Conservation (phyloP, 2,113 vertebrate genomes). For the Regulus satrapa region DNA sequence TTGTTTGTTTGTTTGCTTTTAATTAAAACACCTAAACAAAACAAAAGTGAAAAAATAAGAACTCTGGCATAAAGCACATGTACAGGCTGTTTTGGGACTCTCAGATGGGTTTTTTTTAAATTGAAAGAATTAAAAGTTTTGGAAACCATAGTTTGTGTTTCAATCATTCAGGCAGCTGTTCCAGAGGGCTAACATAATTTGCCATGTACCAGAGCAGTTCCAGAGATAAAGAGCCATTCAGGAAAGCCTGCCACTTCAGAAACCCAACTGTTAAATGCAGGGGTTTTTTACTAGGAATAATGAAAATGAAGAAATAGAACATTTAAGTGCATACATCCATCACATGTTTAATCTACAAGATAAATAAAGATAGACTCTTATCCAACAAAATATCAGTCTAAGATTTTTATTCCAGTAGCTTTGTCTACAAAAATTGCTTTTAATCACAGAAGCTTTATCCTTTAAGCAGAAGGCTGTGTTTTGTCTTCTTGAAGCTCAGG, state of each 20-base stretch:
- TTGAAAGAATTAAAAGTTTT: not conserved
- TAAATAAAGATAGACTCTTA: not conserved
- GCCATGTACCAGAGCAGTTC: not conserved
- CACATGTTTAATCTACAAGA: not conserved
- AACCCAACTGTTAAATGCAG: not conserved
- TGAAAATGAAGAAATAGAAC: not conserved
- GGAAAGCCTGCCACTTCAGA: not conserved
- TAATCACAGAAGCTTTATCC: not conserved
- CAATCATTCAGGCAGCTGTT: not conserved
- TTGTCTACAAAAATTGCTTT: not conserved
- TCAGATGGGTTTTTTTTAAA: not conserved
- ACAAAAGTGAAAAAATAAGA: not conserved
- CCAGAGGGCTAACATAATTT: not conserved
- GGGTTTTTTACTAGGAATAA: not conserved
- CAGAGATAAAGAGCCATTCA: not conserved
- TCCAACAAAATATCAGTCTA: not conserved
- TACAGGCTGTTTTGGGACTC: not conserved
- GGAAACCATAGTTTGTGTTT: not conserved
- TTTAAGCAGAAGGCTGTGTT: not conserved
- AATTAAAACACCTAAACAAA: not conserved
- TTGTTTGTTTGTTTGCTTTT: not conserved
- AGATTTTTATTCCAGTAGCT: constrained; percentile 39
- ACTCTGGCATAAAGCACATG: not conserved
- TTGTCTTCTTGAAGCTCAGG: not conserved
- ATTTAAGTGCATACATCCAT: not conserved